Evolutionary conservation across 2,888 invertebrate genomes (phyloP), one percentile per base, ranked within the genome.

Genomic region (Andrena praecox): DNA sequence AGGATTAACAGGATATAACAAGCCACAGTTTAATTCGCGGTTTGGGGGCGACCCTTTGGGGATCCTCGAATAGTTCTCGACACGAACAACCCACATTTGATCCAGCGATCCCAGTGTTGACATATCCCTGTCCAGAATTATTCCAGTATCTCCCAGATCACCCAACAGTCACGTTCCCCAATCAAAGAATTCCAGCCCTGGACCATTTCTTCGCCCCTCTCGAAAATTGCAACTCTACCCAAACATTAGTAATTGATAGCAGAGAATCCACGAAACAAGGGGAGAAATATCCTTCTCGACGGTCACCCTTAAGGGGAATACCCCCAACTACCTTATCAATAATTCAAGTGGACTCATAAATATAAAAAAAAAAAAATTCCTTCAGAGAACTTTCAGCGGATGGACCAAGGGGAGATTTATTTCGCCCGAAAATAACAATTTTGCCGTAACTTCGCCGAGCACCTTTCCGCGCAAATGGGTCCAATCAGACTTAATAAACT

Each of bases 1-100:
- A 69, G 68, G 54, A 69, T 69, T 63, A 56, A 48, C 31, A 69
- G 54, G 31, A 20, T 54, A 29, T 60, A 29, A 33, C 63, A 27
- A 60, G 62, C 70, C n/a, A 5, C 27, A 63, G 29, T 48, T 54
- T 75, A 63, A 78, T 68, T 56, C 27, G 29, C 29, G 16, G 29
- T 27, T 59, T 20, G 27, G 69, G 16, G 16, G n/a, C 16, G 20
- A 7, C 29, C n/a, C 20, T 31, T 7, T n/a, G 24, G 27, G 2
- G 29, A 64, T 24, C 48, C 24, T 1, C 16, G 59, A 66, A 77
- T 56, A 56, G 24, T 60, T 66, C 59, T 60, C 33, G 6, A n/a
- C 24, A 5, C 1, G 68, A 27, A 56, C n/a, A 68, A 54, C 33
- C 12, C 31, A 12, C 60, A 16, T 33, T n/a, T 52, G 24, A 16